These are phyloP conservation scores for Thalassoma bifasciatum DNA, from an alignment of 2,113 vertebrate genomes.

Conservation along the genomic window DNA sequence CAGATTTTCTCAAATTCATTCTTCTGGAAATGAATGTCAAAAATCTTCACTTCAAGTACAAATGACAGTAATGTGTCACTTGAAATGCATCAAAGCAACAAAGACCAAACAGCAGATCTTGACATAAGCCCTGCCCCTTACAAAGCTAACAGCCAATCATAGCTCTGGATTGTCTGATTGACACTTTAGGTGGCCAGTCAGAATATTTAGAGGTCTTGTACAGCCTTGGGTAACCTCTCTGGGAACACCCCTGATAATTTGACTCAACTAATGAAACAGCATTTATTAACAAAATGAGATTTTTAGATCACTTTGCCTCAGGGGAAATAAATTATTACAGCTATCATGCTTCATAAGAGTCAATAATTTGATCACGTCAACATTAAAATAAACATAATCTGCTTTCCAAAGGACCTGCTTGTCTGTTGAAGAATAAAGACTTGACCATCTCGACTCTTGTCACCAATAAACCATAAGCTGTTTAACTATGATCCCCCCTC, in stretches of 20 bases:
- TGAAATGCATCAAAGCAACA: no score
- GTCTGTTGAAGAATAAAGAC: constrained; percentile 41
- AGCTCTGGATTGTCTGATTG: no score
- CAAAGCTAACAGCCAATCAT: no score
- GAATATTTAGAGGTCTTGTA: no score
- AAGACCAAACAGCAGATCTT: no score
- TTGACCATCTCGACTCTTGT: constrained; percentile 51
- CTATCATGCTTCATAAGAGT: neutral
- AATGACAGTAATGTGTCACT: no score
- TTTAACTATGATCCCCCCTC: constrained; percentile 58
- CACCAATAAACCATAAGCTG: constrained; percentile 67
- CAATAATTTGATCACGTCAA: neutral
- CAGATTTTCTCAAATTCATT: no score
- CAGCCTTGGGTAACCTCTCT: no score
- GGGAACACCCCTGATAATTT: neutral
- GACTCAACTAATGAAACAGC: neutral
- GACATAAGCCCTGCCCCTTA: no score
- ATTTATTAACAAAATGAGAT: neutral
- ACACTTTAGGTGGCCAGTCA: no score
- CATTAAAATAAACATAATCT: constrained; percentile 13
- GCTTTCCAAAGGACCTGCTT: neutral
- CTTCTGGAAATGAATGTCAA: no score
- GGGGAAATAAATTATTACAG: neutral
- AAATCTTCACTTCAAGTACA: no score
- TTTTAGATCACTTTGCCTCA: neutral